Percentiles rank a stretch among this genome's conserved stretches.
Conservation (phyloP, 2,888 invertebrate species). For the Eupeodes latifasciatus region DNA sequence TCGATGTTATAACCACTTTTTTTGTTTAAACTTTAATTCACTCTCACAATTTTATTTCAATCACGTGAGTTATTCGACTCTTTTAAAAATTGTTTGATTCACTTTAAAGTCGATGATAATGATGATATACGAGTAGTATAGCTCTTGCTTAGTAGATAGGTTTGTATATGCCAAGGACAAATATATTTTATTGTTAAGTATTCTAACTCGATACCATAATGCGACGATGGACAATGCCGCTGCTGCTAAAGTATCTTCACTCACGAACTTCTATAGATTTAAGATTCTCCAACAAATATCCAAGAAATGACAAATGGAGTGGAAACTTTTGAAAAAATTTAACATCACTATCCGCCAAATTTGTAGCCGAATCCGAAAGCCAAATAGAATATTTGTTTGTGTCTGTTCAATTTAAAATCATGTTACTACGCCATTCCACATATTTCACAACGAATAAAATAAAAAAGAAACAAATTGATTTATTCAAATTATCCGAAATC, state of each 20-base stretch:
- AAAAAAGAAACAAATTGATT: neutral
- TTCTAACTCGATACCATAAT: slow-evolving; percentile 17
- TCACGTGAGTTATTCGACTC: slow-evolving; percentile 10
- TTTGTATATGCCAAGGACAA: slow-evolving; percentile 48
- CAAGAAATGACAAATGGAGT: neutral
- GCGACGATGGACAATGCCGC: neutral
- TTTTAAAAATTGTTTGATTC: neutral
- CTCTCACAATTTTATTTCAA: neutral
- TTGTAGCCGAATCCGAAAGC: neutral
- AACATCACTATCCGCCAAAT: neutral
- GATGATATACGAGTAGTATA: neutral
- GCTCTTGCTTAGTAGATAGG: neutral
- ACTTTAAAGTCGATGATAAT: neutral
- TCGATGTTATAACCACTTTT: neutral
- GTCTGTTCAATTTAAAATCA: neutral
- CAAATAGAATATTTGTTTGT: neutral
- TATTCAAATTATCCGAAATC: slow-evolving; percentile 16
- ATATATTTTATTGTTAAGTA: neutral
- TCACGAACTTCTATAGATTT: neutral
- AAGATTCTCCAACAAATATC: neutral
- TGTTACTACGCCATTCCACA: slow-evolving; percentile 7
- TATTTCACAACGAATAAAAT: neutral
- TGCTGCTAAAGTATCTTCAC: neutral
- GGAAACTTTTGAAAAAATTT: slow-evolving; percentile 24
- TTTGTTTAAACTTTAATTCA: neutral